Conservation (phyloP, 2,888 invertebrate genomes). For the Spialia ferax region DNA sequence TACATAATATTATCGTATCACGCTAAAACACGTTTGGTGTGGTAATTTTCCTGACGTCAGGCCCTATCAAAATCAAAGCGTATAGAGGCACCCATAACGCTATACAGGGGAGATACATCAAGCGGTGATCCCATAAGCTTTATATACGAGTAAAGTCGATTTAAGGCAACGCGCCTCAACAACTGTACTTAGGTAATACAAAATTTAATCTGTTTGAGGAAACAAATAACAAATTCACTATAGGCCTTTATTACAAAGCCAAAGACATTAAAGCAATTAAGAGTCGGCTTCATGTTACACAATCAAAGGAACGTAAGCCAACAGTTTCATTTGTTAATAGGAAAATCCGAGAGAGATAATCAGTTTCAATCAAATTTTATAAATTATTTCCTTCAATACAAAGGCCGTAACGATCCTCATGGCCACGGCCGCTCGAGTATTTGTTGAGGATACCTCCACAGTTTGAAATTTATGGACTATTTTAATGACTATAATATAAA, state of each 20-base stretch:
- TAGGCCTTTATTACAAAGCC: background rate
- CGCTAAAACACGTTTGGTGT: background rate
- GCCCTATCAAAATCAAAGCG: conserved; percentile 3
- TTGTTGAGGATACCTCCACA: background rate
- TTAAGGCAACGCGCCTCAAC: background rate
- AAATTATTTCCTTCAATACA: background rate
- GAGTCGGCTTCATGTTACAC: conserved; percentile 18
- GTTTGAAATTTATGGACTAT: background rate
- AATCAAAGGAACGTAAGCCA: conserved; percentile 21
- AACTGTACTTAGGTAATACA: background rate
- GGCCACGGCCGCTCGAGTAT: background rate
- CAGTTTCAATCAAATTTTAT: conserved; percentile 40
- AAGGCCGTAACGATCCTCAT: background rate
- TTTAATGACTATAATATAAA: background rate
- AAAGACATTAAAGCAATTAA: conserved; percentile 23
- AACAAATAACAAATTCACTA: conserved; percentile 7
- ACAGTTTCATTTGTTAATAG: conserved; percentile 28
- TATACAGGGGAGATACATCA: background rate
- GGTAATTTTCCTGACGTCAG: background rate
- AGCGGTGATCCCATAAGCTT: background rate
- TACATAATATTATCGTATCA: too few species aligned
- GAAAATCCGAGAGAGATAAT: conserved; percentile 38
- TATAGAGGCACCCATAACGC: background rate
- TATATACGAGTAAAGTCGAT: conserved; percentile 4
- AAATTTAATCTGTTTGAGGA: conserved; percentile 8